A percentile compares a stretch with the other conserved stretches of the same genome.
Conservation (phyloP, 2,888 invertebrate genomes). For the Diarsia mendica region DNA sequence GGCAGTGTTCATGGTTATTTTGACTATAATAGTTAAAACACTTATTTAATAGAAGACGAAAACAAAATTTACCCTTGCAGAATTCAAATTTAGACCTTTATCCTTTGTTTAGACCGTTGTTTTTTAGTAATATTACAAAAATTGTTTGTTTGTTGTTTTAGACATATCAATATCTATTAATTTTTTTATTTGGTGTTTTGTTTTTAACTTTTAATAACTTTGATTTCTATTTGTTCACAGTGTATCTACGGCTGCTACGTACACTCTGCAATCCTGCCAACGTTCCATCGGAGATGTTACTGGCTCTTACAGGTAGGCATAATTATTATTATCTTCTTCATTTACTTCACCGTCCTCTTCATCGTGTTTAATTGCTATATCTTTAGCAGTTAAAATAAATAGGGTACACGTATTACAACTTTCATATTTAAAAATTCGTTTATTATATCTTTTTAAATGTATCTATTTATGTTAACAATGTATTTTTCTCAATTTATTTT, state of each 20-base stretch:
- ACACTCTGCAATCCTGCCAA: conserved; percentile 99
- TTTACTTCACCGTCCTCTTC: not conserved
- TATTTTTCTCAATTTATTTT: not conserved
- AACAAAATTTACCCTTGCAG: too few relatives aligned
- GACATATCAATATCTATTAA: not conserved
- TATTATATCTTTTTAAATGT: not conserved
- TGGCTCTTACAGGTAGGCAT: conserved; percentile 97
- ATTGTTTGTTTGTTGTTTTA: not conserved
- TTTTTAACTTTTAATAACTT: not conserved
- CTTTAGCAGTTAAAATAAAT: not conserved
- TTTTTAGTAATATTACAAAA: too few relatives aligned
- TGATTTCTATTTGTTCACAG: conserved; percentile 84
- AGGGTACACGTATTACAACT: too few relatives aligned
- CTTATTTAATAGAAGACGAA: not conserved
- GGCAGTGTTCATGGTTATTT: not conserved
- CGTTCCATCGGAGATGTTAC: conserved; percentile 99
- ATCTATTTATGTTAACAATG: not conserved
- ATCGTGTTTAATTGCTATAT: not conserved
- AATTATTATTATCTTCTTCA: conserved; percentile 22
- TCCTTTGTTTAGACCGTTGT: not conserved
- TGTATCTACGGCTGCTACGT: conserved; percentile 99
- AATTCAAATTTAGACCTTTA: not conserved
- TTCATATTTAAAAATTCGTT: too few relatives aligned
- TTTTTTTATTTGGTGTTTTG: too few relatives aligned
- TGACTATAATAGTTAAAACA: not conserved